Percentiles rank a stretch among this genome's conserved stretches.
Conservation (phyloP, 2,888 invertebrate species). For the Diaphora mendica region DNA sequence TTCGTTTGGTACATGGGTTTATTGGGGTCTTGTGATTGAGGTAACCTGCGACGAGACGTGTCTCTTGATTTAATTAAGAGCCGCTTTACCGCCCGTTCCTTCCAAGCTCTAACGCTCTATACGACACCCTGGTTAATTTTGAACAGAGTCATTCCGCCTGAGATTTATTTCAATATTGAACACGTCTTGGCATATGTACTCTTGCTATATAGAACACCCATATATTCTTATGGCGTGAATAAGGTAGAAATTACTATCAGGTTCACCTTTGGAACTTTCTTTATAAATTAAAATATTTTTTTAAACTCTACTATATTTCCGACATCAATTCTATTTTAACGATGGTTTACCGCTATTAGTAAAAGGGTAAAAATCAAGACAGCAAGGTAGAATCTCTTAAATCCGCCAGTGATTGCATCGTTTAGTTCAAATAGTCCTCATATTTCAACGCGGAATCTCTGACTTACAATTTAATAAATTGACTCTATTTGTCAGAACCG, state of each 20-base stretch:
- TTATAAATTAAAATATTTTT: background rate
- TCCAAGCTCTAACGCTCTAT: conserved; percentile 76
- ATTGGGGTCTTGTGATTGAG: conserved; percentile 85
- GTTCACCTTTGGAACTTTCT: background rate
- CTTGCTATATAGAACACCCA: conserved; percentile 16
- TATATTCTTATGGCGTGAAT: conserved; percentile 8
- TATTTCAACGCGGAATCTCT: conserved; percentile 77
- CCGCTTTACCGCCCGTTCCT: conserved; percentile 83
- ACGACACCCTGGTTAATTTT: conserved; percentile 78
- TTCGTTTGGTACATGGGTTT: conserved; percentile 75
- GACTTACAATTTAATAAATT: conserved; percentile 77
- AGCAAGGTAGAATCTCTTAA: conserved; percentile 71
- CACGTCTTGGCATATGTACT: conserved; percentile 51
- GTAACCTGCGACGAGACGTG: conserved; percentile 82
- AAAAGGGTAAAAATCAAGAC: conserved; percentile 59
- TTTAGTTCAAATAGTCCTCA: conserved; percentile 80
- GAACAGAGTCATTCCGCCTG: conserved; percentile 75
- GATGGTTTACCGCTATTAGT: conserved; percentile 26
- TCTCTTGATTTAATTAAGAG: conserved; percentile 87
- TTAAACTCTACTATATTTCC: background rate
- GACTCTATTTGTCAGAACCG: conserved; percentile 68
- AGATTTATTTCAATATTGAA: conserved; percentile 83
- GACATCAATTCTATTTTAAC: conserved; percentile 11
- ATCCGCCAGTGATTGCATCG: conserved; percentile 83
- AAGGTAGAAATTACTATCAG: background rate